Evolutionary conservation across 2,888 invertebrate species (phyloP).

Genomic region (Drosophila formosana): DNA sequence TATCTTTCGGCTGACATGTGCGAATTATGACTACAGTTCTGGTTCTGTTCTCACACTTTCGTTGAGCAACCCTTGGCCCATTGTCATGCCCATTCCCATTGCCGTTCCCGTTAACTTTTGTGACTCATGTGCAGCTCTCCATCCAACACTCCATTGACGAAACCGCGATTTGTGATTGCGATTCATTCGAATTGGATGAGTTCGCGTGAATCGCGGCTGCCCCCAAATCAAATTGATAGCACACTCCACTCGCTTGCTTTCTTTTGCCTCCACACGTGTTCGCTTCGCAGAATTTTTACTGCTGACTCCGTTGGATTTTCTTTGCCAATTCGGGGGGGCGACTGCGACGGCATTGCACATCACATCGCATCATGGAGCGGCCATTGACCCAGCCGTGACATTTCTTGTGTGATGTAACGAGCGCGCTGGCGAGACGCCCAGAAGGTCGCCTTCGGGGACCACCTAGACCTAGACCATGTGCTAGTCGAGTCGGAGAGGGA

Average conservation of each 20-base stretch:
- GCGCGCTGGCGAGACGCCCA: background rate
- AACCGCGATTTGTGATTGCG: conserved; percentile 38
- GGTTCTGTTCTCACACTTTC: conserved; percentile 44
- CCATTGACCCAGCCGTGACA: conserved; percentile 32
- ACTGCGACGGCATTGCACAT: background rate
- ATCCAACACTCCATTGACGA: conserved; percentile 47
- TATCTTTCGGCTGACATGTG: conserved; percentile 41
- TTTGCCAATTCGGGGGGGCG: background rate
- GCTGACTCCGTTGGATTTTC: conserved; percentile 32
- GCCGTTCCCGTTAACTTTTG: conserved; percentile 33
- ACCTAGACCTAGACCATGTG: background rate
- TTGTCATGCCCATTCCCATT: background rate
- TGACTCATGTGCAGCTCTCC: conserved; percentile 46
- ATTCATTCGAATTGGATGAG: conserved; percentile 45
- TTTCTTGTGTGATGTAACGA: conserved; percentile 18
- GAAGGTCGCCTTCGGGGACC: conserved; percentile 11
- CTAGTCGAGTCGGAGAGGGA: background rate
- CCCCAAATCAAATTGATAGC: conserved; percentile 14
- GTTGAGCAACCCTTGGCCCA: conserved; percentile 16
- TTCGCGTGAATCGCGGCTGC: conserved; percentile 34
- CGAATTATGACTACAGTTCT: conserved; percentile 40
- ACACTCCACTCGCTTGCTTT: conserved; percentile 12
- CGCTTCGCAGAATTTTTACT: conserved; percentile 38
- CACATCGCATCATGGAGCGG: background rate
- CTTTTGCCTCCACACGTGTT: conserved; percentile 8